Evolutionary conservation across 1,140 invertebrate species (phyloP), one percentile per base, ranked within the genome.

Genomic region (Schlechtendalia chinensis): DNA sequence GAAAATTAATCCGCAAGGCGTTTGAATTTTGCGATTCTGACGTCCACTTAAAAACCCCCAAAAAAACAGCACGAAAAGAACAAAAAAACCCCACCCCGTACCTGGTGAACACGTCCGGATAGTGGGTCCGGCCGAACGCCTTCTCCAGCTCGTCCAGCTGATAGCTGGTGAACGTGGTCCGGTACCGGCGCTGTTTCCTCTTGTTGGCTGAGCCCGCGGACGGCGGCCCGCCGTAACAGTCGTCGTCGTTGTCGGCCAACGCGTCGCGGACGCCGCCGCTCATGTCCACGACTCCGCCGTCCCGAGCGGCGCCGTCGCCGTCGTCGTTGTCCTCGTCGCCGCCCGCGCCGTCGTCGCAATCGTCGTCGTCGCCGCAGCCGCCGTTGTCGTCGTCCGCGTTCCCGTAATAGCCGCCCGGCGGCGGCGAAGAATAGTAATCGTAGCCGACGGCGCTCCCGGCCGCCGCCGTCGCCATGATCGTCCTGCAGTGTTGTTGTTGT

Each of bases 101-200:
- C 93, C 96, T 93, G 29, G 96, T 98, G 87, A 98, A 98, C 0
- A 98, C 96, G 87, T 99, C 97, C 24, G 97, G 97, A 87, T 98
- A 98, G 87, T 98, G 97, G 6, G 96, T 98, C 83, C 96, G 91
- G 0, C 95, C 93, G 87, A 99, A 99, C 0, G 96, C 96, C 86
- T 98, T 98, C 86, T 99, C 97, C 82, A 99, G 87, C 86, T 98
- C 97, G 85, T 98, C 96, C 77, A 98, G 87, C 86, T 98, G 96
- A 85, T 95, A 96, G 84, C 94, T 96, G 11, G 95, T 97, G 86
- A 97, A 97, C 54, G 96, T 97, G 3, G 96, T 97, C 80, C 96
- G 88, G 85, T 97, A 97, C 58, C 96, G 87, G 4, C 96, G 88
- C 84, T 97, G 96, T 85, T 97, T 98, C 82, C 95, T 88, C 85